Base-by-base conservation (phyloP, 2,113 vertebrate genomes). In the Glaucomys volans region DNA sequence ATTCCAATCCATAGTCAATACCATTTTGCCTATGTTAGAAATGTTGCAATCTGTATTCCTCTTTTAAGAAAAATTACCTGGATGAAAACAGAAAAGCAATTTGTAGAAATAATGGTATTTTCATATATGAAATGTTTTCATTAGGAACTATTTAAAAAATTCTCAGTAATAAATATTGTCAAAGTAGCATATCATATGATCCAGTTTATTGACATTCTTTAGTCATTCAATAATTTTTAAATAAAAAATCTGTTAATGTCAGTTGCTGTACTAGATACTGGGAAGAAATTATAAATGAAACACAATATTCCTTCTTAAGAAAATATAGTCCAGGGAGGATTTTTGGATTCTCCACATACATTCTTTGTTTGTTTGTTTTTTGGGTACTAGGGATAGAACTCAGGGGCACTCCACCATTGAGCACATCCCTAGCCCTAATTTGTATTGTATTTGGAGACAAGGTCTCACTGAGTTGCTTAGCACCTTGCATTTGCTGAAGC, bases 71-170 rank as follows among this genome's bases (percentile, higher is more conserved):
- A 8, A 8, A 47, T 86, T 89, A 52, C 7, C 42, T 82, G 1
- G 74, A 28, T 86, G 93, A 81, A 82, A 87, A 5, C 4, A 18
- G 32, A n/a, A 2, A 62, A 10, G 30, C 2, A 69, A 47, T 16
- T 87, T 30, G 86, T 26, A 74, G 16, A 82, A 94, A 80, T 30
- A 37, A 77, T 67, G 4, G 2, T n/a, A 37, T 42, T 93, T 18
- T 93, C 6, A 93, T 20, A 72, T 79, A 83, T 4, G 83, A 32
- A 87, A 92, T 89, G 9, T 30, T 64, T 94, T 90, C 71, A 69
- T 64, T 67, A 24, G 28, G 7, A 57, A 30, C 20, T 76, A 35
- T 59, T 83, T 47, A 75, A 66, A 93, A 89, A 74, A 32, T 37
- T 7, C 42, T 28, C 0, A 40, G 11, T 83, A 64, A 83, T 80